Conservation (phyloP, 2,113 vertebrate species). For the Cololabis saira region DNA sequence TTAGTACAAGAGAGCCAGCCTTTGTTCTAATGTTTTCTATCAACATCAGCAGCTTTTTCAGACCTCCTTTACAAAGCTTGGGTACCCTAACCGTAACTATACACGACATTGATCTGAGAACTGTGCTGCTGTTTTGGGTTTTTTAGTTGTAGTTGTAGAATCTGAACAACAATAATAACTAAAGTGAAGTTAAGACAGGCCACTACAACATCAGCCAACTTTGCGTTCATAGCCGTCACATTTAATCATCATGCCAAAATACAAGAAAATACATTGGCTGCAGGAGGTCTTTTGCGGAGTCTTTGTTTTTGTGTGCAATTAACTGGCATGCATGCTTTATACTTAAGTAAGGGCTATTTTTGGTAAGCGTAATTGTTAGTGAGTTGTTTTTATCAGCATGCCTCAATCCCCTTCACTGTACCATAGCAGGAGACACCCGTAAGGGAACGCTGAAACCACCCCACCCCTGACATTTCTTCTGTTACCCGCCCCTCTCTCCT, state of each 20-base stretch:
- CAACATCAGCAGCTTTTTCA: conserved; percentile 9
- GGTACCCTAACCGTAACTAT: neutral
- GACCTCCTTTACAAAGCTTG: conserved; percentile 5
- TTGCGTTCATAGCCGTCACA: conserved; percentile 72
- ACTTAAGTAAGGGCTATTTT: conserved; percentile 80
- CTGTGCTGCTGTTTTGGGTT: conserved; percentile 20
- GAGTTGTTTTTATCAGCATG: conserved; percentile 83
- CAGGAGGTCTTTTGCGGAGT: conserved; percentile 73
- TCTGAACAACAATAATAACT: conserved; percentile 59
- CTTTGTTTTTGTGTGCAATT: conserved; percentile 81
- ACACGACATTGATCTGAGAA: neutral
- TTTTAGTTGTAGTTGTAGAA: conserved; percentile 62
- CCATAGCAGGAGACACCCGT: conserved; percentile 73
- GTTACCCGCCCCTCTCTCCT: conserved; percentile 62
- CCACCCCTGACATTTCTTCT: conserved; percentile 72
- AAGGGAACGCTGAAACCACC: conserved; percentile 58
- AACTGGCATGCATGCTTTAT: conserved; percentile 73
- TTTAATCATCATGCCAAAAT: conserved; percentile 78
- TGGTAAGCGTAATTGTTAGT: conserved; percentile 79
- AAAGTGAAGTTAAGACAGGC: conserved; percentile 68
- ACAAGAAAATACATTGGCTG: conserved; percentile 71
- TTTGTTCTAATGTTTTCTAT: conserved; percentile 11
- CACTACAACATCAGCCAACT: conserved; percentile 72
- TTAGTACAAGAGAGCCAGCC: conserved; percentile 27
- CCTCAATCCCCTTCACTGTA: conserved; percentile 73